Conservation (phyloP, 2,113 vertebrate species). For the Melanerpes formicivorus region DNA sequence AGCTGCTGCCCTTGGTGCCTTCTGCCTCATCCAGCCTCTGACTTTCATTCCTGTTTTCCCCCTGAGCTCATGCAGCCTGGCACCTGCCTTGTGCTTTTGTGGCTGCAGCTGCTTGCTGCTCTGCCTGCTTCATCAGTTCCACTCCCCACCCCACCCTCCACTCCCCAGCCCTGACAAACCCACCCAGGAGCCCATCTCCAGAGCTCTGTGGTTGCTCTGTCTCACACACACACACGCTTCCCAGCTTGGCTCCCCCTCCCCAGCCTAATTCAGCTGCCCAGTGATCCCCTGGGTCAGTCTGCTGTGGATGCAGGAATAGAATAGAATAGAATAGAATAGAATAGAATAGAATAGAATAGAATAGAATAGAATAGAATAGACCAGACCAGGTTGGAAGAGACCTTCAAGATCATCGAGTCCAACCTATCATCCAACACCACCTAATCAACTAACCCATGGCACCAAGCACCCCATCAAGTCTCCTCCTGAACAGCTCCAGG, state of each 20-base stretch:
- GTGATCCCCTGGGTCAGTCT: constrained; percentile 44
- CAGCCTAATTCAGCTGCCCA: constrained; percentile 56
- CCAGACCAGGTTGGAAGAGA: too few relatives aligned
- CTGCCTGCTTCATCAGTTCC: neutral
- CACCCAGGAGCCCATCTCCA: neutral
- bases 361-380: too few relatives aligned
- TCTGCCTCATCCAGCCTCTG: accelerated
- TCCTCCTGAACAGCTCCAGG: too few relatives aligned
- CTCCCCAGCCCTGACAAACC: constrained; percentile 16
- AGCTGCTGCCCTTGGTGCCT: neutral
- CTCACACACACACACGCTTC: neutral
- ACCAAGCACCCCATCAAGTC: too few relatives aligned
- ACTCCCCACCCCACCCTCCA: too few relatives aligned
- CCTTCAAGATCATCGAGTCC: neutral
- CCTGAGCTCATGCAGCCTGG: neutral
- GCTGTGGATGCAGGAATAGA: constrained; percentile 40
- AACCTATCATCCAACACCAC: too few relatives aligned
- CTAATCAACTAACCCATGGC: too few relatives aligned
- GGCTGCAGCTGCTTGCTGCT: constrained; percentile 61
- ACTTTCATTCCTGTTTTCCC: neutral
- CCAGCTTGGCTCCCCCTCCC: constrained; percentile 42
- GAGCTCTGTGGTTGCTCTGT: constrained; percentile 53
- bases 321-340: too few relatives aligned
- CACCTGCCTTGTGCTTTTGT: constrained; percentile 44
- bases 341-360: too few relatives aligned